Evolutionary conservation across 2,113 vertebrate genomes (phyloP).

Genomic region (Ctenomys sociabilis): DNA sequence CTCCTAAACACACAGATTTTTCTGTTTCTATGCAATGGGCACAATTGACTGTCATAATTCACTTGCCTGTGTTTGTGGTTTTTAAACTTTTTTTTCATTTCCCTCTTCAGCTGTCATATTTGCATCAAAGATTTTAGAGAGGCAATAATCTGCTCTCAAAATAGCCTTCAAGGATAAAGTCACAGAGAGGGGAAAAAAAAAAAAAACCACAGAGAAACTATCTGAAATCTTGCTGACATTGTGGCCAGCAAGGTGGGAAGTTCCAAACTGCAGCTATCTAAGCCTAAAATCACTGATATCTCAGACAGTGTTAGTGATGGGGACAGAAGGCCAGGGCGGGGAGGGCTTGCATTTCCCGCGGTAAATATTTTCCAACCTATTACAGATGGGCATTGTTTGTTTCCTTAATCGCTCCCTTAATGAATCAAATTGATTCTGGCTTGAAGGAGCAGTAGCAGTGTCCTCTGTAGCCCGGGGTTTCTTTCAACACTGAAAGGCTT

Average conservation of each 20-base stretch:
- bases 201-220: conserved; percentile 72
- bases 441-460: conserved; percentile 64
- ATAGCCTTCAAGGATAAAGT: conserved; percentile 54
- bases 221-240: conserved; percentile 36
- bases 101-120: background rate
- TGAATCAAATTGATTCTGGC: conserved; percentile 63
- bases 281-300: conserved; percentile 48
- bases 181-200: too few species aligned
- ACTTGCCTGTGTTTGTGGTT: background rate
- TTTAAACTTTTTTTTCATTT: background rate
- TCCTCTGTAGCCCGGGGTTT: conserved; percentile 27
- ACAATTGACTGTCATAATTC: background rate
- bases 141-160: background rate
- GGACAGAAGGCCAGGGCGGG: background rate
- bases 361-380: conserved; percentile 16
- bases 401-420: conserved; percentile 3
- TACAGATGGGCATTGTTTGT: conserved; percentile 32
- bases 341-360: conserved; percentile 36
- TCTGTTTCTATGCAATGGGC: background rate
- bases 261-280: conserved; percentile 61
- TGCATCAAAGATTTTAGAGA: background rate
- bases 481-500: conserved; percentile 66
- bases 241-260: conserved; percentile 48
- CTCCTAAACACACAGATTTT: accelerated
- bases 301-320: accelerated